A percentile compares a stretch with the other conserved stretches of the same genome.
Evolutionary conservation across 2,113 vertebrate species (phyloP).

Genomic region (mouse (Mus musculus)): GRCm39 chr11:109643001-109643500

Average conservation of each 20-base stretch:
- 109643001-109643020: conserved; percentile 42
- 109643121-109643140: not conserved
- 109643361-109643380: not conserved
- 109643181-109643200: not conserved
- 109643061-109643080: conserved; percentile 12
- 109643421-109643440: not conserved
- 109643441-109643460: not conserved
- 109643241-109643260: not conserved
- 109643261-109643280: too few relatives aligned
- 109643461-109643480: not conserved
- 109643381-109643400: not conserved
- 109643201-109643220: conserved; percentile 10
- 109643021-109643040: not conserved
- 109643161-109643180: not conserved
- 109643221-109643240: not conserved
- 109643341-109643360: not conserved
- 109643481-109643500: not conserved
- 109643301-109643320: not conserved
- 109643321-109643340: not conserved
- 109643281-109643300: not conserved
- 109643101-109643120: conserved; percentile 42
- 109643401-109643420: not conserved
- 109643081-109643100: not conserved
- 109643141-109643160: conserved; percentile 30
- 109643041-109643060: not conserved